A percentile compares a stretch with the other conserved stretches of the same genome.
Conservation (phyloP, 2,797 vertebrate species). For the Nothura maculosa region DNA sequence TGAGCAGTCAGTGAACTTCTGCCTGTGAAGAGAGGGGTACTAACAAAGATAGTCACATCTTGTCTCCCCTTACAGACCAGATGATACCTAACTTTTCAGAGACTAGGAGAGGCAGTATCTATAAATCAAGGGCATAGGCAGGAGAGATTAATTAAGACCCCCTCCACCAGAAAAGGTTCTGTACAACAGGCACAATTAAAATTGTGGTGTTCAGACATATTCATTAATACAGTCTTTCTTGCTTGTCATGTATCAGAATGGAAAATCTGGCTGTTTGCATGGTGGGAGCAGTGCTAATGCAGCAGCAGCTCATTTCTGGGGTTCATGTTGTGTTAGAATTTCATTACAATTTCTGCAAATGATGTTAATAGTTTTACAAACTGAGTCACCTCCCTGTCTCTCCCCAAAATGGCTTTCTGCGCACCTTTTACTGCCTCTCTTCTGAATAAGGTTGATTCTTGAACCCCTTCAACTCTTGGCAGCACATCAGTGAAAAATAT, state of each 20-base stretch:
- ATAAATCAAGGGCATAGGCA: not conserved
- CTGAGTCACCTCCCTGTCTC: no score
- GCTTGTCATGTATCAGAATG: not conserved
- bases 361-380: no score
- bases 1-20: not conserved
- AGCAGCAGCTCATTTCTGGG: not conserved
- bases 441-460: not conserved
- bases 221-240: not conserved
- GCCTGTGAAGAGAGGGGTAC: not conserved
- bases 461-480: not conserved
- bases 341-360: not conserved
- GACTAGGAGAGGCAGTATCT: not conserved
- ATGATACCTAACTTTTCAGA: not conserved
- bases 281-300: not conserved
- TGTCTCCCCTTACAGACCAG: not conserved
- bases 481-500: not conserved
- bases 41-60: not conserved
- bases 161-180: not conserved
- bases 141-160: not conserved
- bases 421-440: not conserved
- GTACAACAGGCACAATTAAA: not conserved
- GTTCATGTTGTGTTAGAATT: rapidly evolving
- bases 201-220: not conserved
- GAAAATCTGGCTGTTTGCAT: not conserved
- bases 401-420: not conserved